These are phyloP conservation scores for Haliclona indistincta DNA, from an alignment of 37 sponge, comb jelly and placozoan genomes.

Conservation along the genomic window DNA sequence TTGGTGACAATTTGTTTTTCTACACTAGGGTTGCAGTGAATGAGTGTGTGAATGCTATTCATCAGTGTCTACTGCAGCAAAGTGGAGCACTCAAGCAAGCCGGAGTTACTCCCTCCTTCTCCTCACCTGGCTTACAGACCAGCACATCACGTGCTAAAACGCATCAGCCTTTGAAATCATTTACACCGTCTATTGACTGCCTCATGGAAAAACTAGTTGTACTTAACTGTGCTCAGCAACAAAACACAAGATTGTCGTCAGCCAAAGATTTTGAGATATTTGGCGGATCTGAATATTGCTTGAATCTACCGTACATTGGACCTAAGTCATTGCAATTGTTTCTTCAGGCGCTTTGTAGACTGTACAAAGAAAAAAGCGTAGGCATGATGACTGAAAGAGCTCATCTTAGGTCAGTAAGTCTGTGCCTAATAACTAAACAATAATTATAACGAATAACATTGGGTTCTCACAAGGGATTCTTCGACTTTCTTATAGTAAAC, in stretches of 20 bases:
- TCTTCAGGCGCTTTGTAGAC: conserved; percentile 48
- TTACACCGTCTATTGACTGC: conserved; percentile 14
- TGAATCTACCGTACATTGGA: conserved; percentile 59
- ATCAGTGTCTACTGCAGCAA: conserved; percentile 44
- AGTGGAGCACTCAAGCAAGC: conserved; percentile 42
- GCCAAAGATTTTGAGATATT: conserved; percentile 7
- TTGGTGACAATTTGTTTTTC: no score
- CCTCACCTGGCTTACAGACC: background rate
- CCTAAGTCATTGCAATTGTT: conserved; percentile 51
- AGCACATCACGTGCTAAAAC: background rate
- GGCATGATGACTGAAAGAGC: background rate
- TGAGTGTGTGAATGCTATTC: conserved; percentile 43
- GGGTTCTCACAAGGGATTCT: no score
- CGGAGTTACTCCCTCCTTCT: conserved; percentile 39
- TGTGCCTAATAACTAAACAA: background rate
- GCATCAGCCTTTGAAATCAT: background rate
- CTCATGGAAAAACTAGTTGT: conserved; percentile 51
- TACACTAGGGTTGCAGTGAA: conserved; percentile 25
- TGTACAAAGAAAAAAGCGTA: conserved; percentile 45
- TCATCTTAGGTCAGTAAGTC: conserved; percentile 22
- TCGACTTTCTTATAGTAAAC: no score
- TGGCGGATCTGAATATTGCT: background rate
- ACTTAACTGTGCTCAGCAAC: no score
- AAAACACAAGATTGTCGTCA: no score
- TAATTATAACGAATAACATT: no score